Percentiles rank a stretch among this genome's conserved stretches.
Conservation (phyloP, 2,888 invertebrate species). For the Tenthredo notha region DNA sequence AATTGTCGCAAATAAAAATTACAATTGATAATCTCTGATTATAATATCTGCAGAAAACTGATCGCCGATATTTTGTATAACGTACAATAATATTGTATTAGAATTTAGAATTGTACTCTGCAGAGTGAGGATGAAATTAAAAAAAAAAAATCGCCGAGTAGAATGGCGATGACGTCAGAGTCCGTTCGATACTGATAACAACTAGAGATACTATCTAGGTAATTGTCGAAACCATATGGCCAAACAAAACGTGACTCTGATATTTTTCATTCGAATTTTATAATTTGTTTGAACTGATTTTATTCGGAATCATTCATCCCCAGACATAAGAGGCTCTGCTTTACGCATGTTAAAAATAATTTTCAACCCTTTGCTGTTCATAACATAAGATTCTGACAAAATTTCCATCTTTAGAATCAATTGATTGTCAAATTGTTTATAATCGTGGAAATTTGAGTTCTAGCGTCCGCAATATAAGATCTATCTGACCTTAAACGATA, state of each 20-base stretch:
- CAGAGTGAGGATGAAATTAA: neutral
- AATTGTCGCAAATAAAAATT: neutral
- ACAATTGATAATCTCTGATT: neutral
- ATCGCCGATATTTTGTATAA: neutral
- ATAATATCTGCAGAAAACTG: neutral
- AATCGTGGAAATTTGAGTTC: neutral
- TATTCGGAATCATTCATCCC: neutral
- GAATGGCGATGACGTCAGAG: constrained; percentile 18
- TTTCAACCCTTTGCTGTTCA: neutral
- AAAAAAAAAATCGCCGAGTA: neutral
- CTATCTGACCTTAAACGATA: neutral
- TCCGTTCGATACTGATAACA: constrained; percentile 26
- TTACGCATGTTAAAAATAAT: neutral
- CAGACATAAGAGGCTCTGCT: neutral
- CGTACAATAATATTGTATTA: neutral
- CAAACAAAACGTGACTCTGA: neutral
- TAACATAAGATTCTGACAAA: neutral
- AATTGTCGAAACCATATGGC: constrained; percentile 43
- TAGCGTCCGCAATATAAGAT: neutral
- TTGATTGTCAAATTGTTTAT: neutral
- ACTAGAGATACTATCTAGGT: constrained; percentile 10
- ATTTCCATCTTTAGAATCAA: neutral
- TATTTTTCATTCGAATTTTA: neutral
- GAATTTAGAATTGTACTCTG: neutral
- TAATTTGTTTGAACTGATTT: constrained; percentile 10